Evolutionary conservation across 2,797 vertebrate genomes (phyloP), one percentile per base, ranked within the genome.

Genomic region (Pangasius sanitwongsei): DNA sequence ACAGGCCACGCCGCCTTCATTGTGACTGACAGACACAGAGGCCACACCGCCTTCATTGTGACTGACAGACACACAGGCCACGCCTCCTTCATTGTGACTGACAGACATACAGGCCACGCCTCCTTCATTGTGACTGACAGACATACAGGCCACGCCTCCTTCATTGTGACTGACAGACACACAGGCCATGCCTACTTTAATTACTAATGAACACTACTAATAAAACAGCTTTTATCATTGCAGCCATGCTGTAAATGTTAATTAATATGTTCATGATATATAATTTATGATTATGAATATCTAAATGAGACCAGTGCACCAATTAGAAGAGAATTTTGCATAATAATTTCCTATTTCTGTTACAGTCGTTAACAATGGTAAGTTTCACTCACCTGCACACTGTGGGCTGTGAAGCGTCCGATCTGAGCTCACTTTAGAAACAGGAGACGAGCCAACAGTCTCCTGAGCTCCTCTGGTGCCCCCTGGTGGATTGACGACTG

Each of bases 361-460:
- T 61, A 0, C 31, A 23, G 34, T 41, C 8, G 9, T 57, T 57
- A 31, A 1, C 34, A 25, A 11, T 15, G 37, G 6, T 8, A 63
- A 3, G 57, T 25, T n/a, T 63, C 37, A 16, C 83, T 86, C 84
- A 92, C 91, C 91, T 89, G 50, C 86, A 69, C 85, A 81, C 20
- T 65, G 23, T 53, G 50, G 48, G 37, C 59, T 89, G 59, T 37
- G 48, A 75, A 55, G 48, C 20, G 57, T 82, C 18, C 34, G 37
- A 70, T 74, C 48, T 41, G 83, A 34, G 15, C 41, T 87, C 44
- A 70, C 37, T 82, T 70, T 90, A 11, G 89, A 77, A 37, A 74
- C 57, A 15, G 86, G 84, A 41, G 2, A n/a, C 44, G 65, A 84
- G 20, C 55, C 48, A 69, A 84, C 57, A 37, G 53, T 25, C 15